A percentile compares a stretch with the other conserved stretches of the same genome.
These are phyloP conservation scores for Alviniconcha strummeri DNA, from an alignment of 2,888 invertebrate genomes.

Conservation along the genomic window DNA sequence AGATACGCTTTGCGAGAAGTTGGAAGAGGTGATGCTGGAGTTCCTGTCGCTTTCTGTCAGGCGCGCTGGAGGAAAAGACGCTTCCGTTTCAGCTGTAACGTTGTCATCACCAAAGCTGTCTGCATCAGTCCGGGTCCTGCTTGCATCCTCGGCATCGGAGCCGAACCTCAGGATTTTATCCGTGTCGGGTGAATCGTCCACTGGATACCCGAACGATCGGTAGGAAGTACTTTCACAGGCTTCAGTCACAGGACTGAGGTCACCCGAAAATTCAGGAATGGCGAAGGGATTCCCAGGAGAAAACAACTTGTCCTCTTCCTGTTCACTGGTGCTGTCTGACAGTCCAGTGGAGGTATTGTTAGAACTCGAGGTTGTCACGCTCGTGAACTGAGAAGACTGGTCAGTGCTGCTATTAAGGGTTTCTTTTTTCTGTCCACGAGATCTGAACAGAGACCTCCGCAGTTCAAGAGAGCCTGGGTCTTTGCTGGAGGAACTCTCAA, in stretches of 20 bases:
- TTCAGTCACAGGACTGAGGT: neutral
- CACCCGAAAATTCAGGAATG: neutral
- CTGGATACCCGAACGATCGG: neutral
- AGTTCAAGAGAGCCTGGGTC: conserved; percentile 1
- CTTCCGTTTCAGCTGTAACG: too few relatives aligned
- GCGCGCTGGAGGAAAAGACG: too few relatives aligned
- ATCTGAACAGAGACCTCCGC: conserved; percentile 5
- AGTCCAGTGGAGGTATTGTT: neutral
- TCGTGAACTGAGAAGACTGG: conserved; percentile 7
- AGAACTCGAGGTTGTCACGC: neutral
- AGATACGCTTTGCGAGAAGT: conserved; percentile 11
- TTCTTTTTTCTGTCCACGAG: neutral
- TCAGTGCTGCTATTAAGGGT: neutral
- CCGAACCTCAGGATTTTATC: neutral
- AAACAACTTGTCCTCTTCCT: neutral
- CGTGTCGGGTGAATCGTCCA: neutral
- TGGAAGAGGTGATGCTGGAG: neutral
- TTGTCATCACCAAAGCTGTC: too few relatives aligned
- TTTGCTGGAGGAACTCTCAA: too few relatives aligned
- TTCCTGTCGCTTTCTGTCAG: neutral
- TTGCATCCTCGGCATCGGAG: neutral
- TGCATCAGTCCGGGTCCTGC: too few relatives aligned
- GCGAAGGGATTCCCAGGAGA: neutral
- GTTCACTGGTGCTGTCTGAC: neutral
- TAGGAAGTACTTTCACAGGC: neutral